These are phyloP conservation scores for Laupala kohalensis DNA, from an alignment of 1,140 invertebrate genomes.

Conservation along the genomic window DNA sequence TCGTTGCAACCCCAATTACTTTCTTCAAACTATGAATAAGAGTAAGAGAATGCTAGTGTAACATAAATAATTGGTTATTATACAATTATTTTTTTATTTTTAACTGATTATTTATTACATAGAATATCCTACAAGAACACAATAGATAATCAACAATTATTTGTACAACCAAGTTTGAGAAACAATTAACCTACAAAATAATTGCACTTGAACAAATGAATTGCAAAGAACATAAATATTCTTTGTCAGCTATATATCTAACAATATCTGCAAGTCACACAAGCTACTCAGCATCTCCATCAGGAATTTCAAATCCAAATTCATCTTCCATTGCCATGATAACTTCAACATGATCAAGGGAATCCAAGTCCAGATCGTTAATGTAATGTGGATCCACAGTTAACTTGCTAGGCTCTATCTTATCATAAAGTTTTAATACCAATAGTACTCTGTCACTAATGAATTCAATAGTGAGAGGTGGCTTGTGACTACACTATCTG, in stretches of 20 bases:
- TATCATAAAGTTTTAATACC: conserved; percentile 91
- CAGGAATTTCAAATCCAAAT: conserved; percentile 98
- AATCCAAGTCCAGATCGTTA: conserved; percentile 93
- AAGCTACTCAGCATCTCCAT: conserved; percentile 88
- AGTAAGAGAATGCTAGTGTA: too few relatives aligned
- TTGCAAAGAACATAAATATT: conserved; percentile 86
- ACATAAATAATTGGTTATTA: too few relatives aligned
- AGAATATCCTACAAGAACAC: too few relatives aligned
- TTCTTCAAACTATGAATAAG: too few relatives aligned
- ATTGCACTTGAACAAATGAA: background rate
- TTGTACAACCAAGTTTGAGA: background rate
- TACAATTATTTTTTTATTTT: too few relatives aligned
- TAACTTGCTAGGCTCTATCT: conserved; percentile 84
- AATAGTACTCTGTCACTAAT: conserved; percentile 80
- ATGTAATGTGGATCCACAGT: conserved; percentile 87
- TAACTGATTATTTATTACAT: too few relatives aligned
- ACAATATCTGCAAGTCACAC: conserved; percentile 82
- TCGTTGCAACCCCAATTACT: too few relatives aligned
- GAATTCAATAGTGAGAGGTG: conserved; percentile 63
- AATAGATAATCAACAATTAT: conserved; percentile 10
- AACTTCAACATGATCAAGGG: conserved; percentile 95
- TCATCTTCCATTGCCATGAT: conserved; percentile 99
- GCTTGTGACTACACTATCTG: conserved; percentile 55
- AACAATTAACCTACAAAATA: background rate
- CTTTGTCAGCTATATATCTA: conserved; percentile 86